Conservation (phyloP, 2,888 invertebrate species). For the Bruchidius siliquastri region DNA sequence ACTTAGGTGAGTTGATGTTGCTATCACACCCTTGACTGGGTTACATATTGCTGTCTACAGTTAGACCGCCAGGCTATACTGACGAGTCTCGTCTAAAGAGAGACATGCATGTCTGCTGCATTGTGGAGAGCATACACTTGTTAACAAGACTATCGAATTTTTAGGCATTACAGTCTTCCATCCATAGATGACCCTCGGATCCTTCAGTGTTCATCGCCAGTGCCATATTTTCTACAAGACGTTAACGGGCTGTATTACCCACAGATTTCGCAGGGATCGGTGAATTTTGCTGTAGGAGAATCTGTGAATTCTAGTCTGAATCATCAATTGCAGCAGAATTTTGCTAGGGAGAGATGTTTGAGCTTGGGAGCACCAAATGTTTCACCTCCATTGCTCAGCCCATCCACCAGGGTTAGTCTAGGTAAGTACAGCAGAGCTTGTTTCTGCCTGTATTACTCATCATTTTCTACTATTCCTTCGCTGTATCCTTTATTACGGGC, state of each 20-base stretch:
- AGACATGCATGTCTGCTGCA: no score
- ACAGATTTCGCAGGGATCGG: slow-evolving; percentile 41
- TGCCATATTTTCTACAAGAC: slow-evolving; percentile 45
- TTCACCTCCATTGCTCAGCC: slow-evolving; percentile 55
- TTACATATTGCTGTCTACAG: no score
- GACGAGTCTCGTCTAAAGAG: no score
- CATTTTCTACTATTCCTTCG: no score
- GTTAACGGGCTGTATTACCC: slow-evolving; percentile 42
- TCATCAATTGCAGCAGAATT: slow-evolving; percentile 32
- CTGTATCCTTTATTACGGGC: no score
- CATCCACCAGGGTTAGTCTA: slow-evolving; percentile 60
- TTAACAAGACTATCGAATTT: no score
- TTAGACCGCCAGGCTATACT: no score
- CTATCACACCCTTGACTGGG: no score
- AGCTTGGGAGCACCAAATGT: slow-evolving; percentile 51
- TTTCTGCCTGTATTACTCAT: no score
- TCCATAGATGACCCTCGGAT: slow-evolving; percentile 56
- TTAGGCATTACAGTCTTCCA: slow-evolving; percentile 63
- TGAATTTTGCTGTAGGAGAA: slow-evolving; percentile 67
- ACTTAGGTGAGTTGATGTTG: no score
- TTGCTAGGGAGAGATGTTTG: slow-evolving; percentile 53
- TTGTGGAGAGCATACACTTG: no score
- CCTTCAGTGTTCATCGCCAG: slow-evolving; percentile 41
- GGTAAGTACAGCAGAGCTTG: slow-evolving; percentile 45
- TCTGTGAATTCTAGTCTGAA: slow-evolving; percentile 47